These are phyloP conservation scores for Eulemur albifrons DNA, from an alignment of 2,797 vertebrate genomes.

Conservation along the genomic window DNA sequence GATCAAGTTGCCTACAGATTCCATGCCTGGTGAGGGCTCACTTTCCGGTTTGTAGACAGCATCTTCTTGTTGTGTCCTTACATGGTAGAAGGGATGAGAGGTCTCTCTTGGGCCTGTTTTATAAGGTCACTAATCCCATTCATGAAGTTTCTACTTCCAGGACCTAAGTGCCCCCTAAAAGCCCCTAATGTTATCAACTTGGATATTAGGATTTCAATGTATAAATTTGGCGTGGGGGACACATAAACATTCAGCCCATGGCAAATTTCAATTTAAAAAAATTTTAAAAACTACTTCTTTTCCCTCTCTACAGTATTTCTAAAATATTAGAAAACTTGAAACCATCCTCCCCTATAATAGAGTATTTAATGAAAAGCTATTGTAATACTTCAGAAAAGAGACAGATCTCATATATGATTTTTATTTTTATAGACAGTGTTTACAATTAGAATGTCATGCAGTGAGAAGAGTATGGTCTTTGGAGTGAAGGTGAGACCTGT, in stretches of 20 bases:
- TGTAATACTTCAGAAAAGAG: constrained; percentile 15
- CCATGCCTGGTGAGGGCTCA: neutral
- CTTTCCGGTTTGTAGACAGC: neutral
- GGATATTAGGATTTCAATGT: neutral
- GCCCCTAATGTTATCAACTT: neutral
- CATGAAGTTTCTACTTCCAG: neutral
- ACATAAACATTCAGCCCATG: neutral
- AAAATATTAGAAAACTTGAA: neutral
- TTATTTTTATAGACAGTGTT: neutral
- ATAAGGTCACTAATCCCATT: neutral
- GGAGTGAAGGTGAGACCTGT: neutral
- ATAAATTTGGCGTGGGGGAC: neutral
- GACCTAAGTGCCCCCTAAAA: neutral
- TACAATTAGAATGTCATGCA: neutral
- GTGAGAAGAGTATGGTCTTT: neutral
- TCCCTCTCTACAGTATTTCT: neutral
- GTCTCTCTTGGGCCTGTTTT: neutral
- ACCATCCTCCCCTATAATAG: neutral
- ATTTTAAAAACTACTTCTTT: neutral
- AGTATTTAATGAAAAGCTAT: neutral
- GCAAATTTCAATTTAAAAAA: neutral
- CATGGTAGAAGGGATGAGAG: neutral
- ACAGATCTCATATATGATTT: neutral
- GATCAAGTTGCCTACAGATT: neutral
- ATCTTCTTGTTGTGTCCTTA: neutral